Conservation (phyloP, 2,888 invertebrate species). For the Saturnia pavonia region DNA sequence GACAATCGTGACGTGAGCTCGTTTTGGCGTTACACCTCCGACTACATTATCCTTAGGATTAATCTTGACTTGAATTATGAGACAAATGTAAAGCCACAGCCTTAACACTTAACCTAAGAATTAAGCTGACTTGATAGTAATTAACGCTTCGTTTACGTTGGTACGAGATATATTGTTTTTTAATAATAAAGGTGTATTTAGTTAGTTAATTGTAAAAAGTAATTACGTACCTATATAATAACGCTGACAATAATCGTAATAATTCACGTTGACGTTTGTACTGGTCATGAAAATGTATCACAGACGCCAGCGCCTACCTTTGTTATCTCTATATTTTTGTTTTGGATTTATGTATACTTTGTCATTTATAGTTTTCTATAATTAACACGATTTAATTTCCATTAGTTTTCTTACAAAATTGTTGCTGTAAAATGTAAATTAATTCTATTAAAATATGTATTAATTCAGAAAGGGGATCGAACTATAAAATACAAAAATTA, state of each 20-base stretch:
- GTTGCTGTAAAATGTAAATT: neutral
- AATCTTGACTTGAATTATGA: conserved; percentile 29
- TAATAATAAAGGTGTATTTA: neutral
- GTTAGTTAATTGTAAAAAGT: neutral
- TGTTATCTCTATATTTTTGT: too few relatives aligned
- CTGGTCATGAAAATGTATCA: too few relatives aligned
- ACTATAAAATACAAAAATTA: neutral
- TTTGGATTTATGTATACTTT: neutral
- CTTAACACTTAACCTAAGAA: conserved; percentile 19
- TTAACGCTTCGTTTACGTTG: neutral
- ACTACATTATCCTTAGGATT: conserved; percentile 31
- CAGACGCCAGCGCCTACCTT: too few relatives aligned
- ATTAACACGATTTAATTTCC: neutral
- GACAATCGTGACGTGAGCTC: conserved; percentile 34
- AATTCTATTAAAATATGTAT: neutral
- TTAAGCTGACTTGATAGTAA: neutral
- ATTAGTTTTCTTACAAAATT: neutral
- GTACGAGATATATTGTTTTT: neutral
- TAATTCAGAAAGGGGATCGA: neutral
- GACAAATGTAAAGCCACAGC: conserved; percentile 21
- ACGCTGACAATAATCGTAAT: too few relatives aligned
- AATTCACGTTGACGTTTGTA: too few relatives aligned
- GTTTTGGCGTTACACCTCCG: conserved; percentile 32
- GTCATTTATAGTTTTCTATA: neutral
- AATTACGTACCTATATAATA: neutral